Base-by-base conservation (phyloP, 1,140 invertebrate species). In the Drosophila parabipectinata region DNA sequence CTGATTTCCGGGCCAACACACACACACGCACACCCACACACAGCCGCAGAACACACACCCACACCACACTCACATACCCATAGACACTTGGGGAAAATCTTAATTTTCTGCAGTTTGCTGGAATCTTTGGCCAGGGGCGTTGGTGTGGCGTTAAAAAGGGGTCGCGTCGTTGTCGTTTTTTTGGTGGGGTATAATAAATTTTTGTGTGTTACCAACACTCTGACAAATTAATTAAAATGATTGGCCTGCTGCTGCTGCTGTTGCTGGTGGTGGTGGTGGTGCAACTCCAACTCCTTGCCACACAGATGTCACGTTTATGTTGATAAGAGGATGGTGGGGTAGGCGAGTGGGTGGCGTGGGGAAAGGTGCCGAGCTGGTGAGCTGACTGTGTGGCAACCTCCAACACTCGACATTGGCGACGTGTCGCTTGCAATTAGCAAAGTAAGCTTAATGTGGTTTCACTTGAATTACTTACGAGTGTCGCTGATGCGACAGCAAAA, bases 171-270 rank as follows among this genome's bases (percentile, higher is more conserved):
- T 88, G 34, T 37, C 34, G 34, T 37, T 37, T 37, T 37, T 37
- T 37, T 37, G 10, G 34, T 0, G 67, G 76, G 84, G 79, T 90
- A 87, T 90, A 90, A 90, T 90, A 90, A 90, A 90, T 90, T 90
- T 85, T 77, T 91, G 88, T 85, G 83, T 90, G 80, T 72, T 79
- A 90, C 83, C 89, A 90, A 88, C 84, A 85, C 88, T 89, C 83
- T 91, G 83, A 89, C 89, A 90, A 91, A 91, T 91, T 91, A 90
- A 91, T 91, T 91, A 91, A 91, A 91, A 90, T 90, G 89, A 89
- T 90, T 90, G 89, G 83, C 83, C 83, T 77, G 83, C 83, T 87
- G 8, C 9, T 34, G 32, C 9, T 68, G 37, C 60, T 41, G 12
- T 2, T 14, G 50, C 56, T 62, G 57, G 63, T 62, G 45, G 67